These are phyloP conservation scores for Mustela nigripes DNA, from an alignment of 2,113 vertebrate species.

Conservation along the genomic window DNA sequence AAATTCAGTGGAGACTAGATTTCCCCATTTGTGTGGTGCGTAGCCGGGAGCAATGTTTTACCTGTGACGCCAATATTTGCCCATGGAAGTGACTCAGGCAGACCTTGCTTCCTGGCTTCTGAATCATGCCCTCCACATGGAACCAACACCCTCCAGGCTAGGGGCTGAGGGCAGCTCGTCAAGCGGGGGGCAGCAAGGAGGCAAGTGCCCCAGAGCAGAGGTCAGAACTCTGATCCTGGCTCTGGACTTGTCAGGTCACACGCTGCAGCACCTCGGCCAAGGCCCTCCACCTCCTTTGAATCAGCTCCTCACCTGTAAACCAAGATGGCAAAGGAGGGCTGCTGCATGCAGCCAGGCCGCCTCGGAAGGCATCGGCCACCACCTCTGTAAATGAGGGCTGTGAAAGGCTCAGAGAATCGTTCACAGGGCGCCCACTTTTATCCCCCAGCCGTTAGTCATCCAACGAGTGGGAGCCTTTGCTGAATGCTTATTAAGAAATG, in stretches of 20 bases:
- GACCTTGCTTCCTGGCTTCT: neutral
- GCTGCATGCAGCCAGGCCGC: accelerated
- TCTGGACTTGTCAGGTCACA: neutral
- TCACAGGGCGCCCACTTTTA: neutral
- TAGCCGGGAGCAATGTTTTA: neutral
- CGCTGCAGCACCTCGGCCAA: accelerated
- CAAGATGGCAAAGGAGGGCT: neutral
- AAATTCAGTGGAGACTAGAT: neutral
- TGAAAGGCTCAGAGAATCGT: neutral
- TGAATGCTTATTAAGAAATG: neutral
- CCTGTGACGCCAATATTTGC: neutral
- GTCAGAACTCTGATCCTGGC: neutral
- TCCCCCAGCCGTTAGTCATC: accelerated
- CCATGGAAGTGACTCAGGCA: neutral
- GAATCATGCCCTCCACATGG: neutral
- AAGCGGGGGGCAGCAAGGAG: neutral
- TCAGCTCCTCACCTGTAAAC: neutral
- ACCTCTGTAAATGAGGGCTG: neutral
- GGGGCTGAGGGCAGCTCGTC: neutral
- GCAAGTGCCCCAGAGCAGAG: neutral
- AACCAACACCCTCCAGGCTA: neutral
- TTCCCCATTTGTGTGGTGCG: neutral
- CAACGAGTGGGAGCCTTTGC: neutral
- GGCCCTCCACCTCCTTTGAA: neutral
- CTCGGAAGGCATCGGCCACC: neutral